Conservation (phyloP, 2,113 vertebrate species). For the Pseudopipra pipra region DNA sequence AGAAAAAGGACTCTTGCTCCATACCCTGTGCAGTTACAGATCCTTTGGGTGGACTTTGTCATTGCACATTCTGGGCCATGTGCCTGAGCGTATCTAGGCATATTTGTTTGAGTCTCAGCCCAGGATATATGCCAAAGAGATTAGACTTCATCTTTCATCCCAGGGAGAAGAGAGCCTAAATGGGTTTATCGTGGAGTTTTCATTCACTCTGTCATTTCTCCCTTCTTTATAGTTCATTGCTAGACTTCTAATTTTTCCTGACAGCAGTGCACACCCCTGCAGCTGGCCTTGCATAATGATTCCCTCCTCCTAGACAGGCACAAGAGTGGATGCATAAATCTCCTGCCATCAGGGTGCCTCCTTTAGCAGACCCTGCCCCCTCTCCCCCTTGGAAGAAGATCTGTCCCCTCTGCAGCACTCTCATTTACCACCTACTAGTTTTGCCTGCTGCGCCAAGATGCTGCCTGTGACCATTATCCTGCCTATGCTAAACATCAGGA, state of each 20-base stretch:
- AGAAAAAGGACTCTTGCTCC: neutral
- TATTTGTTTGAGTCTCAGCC: neutral
- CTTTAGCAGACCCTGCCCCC: neutral
- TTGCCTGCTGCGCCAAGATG: constrained; percentile 33
- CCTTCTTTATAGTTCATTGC: constrained; percentile 46
- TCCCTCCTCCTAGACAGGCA: constrained; percentile 31
- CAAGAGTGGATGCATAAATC: constrained; percentile 37
- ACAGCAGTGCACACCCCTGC: constrained; percentile 53
- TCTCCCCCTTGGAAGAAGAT: constrained; percentile 20
- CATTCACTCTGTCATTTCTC: constrained; percentile 44
- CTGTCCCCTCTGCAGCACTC: constrained; percentile 15
- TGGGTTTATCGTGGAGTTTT: constrained; percentile 61
- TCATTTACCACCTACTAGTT: constrained; percentile 61
- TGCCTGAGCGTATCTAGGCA: neutral
- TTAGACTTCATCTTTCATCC: constrained; percentile 28
- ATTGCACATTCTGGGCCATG: neutral
- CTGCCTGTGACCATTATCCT: constrained; percentile 19
- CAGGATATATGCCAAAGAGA: constrained; percentile 35
- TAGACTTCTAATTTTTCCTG: constrained; percentile 62
- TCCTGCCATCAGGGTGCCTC: constrained; percentile 42
- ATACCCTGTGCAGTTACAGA: neutral
- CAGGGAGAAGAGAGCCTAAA: constrained; percentile 14
- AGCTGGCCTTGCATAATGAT: constrained; percentile 63
- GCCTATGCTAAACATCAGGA: neutral
- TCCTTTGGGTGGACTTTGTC: neutral